phyloP scores from a whole-genome alignment of 2,888 invertebrate genomes.

The Marasmarcha lunaedactyla region DNA sequence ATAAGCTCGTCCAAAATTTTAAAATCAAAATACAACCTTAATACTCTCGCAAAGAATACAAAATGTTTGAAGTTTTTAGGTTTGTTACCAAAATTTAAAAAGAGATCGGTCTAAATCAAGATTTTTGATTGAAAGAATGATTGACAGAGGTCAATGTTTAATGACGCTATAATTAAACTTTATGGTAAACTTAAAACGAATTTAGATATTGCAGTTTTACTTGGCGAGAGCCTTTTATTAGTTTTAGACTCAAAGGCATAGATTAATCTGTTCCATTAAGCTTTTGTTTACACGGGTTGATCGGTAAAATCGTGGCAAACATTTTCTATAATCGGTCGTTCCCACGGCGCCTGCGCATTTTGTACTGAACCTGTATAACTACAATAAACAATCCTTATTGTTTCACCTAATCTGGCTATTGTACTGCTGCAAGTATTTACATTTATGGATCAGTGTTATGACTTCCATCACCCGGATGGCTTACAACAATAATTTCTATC shows the following conservation, averaged over 20 bases:
- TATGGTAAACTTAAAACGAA: slow-evolving; percentile 6
- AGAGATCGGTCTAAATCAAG: slow-evolving; percentile 34
- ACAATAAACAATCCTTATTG: slow-evolving; percentile 63
- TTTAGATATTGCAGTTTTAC: not conserved
- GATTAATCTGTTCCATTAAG: too few species aligned
- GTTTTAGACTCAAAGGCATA: too few species aligned
- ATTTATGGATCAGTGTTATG: slow-evolving; percentile 44
- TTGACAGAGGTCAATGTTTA: slow-evolving; percentile 64
- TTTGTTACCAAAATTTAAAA: slow-evolving; percentile 23
- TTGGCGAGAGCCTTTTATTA: too few species aligned
- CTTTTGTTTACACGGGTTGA: too few species aligned
- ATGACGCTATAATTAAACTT: slow-evolving; percentile 32
- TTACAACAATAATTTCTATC: not conserved
- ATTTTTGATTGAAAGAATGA: slow-evolving; percentile 47
- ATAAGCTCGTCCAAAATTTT: slow-evolving; percentile 39
- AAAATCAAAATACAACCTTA: slow-evolving; percentile 41
- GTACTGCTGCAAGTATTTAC: slow-evolving; percentile 53
- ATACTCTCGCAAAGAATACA: slow-evolving; percentile 25
- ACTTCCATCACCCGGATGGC: slow-evolving; percentile 18
- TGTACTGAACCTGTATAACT: slow-evolving; percentile 53
- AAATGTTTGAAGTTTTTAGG: slow-evolving; percentile 16
- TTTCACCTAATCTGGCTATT: slow-evolving; percentile 65
- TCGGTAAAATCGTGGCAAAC: slow-evolving; percentile 8
- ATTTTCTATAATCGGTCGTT: slow-evolving; percentile 52
- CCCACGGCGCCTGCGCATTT: slow-evolving; percentile 56